Base-by-base conservation (phyloP, 1,140 invertebrate genomes). In the Platyscapa corneri region DNA sequence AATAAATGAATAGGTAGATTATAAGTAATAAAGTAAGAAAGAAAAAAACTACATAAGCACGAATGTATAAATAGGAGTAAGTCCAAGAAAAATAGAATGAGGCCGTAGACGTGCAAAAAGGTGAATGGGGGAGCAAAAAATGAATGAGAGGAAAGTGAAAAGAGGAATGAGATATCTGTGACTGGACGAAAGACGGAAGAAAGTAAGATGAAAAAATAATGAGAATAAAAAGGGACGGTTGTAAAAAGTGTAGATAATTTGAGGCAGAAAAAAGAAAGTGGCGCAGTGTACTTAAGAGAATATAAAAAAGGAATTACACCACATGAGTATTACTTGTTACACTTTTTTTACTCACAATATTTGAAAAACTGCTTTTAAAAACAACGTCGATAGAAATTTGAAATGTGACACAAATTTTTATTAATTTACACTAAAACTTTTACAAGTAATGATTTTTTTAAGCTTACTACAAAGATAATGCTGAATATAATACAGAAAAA, bases 121-220 rank as follows among this genome's bases (percentile, higher is more conserved):
- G 56, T 76, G 81, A 64, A 84, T 83, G 72, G 53, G 65, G 53
- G 64, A 30, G 75, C 46, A 30, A 67, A 78, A 39, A 83, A 85
- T 86, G 86, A 88, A 88, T 86, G 86, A 84, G 79, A 70, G 82
- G 72, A 87, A 86, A 87, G 83, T 77, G 70, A 81, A 85, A 81
- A 74, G 77, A 53, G 56, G 3, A 37, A 60, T 67, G 67, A 53
- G 30, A 74, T 79, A n/a, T 79, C 64, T 49, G 27, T 64, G 64
- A 74, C 77, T 60, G 84, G 49, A 32, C n/a, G 84, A 75, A 80
- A 76, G 56, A 77, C 42, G 42, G 32, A 56, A 77, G 78, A 86
- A 79, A 49, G 78, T 82, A 77, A 77, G 56, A 77, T 42, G 79
- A 82, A 85, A 85, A 77, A 82, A 82, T 81, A 86, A 82, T 81